phyloP scores from a whole-genome alignment of 1,140 invertebrate species.

The Apis florea region DNA sequence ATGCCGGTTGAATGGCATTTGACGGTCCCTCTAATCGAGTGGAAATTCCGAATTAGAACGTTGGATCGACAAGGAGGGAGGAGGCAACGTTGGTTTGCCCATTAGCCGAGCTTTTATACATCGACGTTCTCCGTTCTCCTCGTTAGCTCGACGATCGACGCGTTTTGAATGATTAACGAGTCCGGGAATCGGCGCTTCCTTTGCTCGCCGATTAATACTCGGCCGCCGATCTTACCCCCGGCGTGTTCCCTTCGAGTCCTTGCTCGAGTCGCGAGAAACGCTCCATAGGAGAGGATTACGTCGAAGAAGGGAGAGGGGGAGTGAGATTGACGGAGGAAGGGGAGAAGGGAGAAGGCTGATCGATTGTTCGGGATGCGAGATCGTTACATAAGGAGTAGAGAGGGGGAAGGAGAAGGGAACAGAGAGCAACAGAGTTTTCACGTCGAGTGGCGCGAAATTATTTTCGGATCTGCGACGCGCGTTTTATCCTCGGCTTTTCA shows the following conservation, averaged over 20 bases:
- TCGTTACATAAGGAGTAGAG: conserved; percentile 39
- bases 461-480: conserved; percentile 51
- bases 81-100: background rate
- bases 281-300: background rate
- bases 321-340: background rate
- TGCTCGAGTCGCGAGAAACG: too few species aligned
- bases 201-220: too few species aligned
- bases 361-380: conserved; percentile 13
- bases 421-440: conserved; percentile 28
- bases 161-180: conserved; percentile 18
- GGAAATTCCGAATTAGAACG: conserved; percentile 46
- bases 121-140: background rate
- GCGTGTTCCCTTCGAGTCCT: too few species aligned
- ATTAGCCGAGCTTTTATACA: conserved; percentile 30
- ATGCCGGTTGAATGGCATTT: conserved; percentile 46
- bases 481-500: conserved; percentile 40
- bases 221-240: too few species aligned
- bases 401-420: too few species aligned
- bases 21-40: conserved; percentile 41
- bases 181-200: background rate
- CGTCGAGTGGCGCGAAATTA: conserved; percentile 39
- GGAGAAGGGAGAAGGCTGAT: background rate
- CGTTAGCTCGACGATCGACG: background rate
- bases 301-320: too few species aligned
- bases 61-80: background rate